Conservation (phyloP, 2,797 vertebrate species). For the Vultur gryphus region DNA sequence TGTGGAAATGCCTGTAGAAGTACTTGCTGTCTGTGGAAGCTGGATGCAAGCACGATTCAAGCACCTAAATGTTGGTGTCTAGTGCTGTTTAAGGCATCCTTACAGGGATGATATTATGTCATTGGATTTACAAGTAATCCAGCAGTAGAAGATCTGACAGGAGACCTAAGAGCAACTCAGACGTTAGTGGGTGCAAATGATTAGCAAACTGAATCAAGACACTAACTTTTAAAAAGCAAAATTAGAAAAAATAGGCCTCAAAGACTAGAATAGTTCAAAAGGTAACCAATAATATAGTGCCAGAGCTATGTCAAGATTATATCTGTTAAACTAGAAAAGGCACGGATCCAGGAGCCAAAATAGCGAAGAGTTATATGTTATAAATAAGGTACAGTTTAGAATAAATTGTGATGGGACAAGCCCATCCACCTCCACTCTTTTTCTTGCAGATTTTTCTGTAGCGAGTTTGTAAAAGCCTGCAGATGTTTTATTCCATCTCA, state of each 20-base stretch:
- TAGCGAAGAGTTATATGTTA: background rate
- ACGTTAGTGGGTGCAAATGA: background rate
- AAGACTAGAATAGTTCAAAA: background rate
- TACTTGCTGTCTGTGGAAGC: background rate
- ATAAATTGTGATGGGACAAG: background rate
- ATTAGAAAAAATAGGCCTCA: background rate
- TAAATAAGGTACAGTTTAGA: background rate
- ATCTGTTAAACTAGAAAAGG: background rate
- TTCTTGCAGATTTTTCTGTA: background rate
- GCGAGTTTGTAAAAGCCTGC: rapidly evolving
- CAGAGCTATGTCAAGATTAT: background rate
- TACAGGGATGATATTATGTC: background rate
- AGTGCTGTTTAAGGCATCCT: background rate
- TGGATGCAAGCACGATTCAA: background rate
- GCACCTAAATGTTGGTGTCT: background rate
- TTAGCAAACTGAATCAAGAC: background rate
- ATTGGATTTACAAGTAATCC: background rate
- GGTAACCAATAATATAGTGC: background rate
- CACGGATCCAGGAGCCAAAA: background rate
- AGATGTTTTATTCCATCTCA: background rate
- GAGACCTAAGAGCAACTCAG: background rate
- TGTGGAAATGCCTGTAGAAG: background rate
- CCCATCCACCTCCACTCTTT: background rate
- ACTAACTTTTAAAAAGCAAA: background rate
- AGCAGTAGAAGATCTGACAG: background rate